Evolutionary conservation across 2,797 vertebrate genomes (phyloP).

Genomic region (Amblyopsis hoosieri): DNA sequence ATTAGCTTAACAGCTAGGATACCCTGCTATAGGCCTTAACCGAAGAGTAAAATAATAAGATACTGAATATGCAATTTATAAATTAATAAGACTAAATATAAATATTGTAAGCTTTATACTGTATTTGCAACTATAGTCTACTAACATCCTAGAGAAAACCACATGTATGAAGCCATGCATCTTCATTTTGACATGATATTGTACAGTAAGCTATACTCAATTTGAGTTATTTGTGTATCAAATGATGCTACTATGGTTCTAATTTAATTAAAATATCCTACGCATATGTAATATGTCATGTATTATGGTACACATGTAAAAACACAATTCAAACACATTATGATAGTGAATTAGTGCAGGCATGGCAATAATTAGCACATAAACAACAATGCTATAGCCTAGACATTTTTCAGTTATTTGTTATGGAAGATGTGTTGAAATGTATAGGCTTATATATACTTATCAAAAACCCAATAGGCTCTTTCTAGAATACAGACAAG

Average conservation of each 20-base stretch:
- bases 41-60: conserved; percentile 28
- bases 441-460: no score
- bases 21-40: conserved; percentile 17
- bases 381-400: conserved; percentile 2
- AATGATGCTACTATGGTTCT: conserved; percentile 27
- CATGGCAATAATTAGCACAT: conserved; percentile 19
- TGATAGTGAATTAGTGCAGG: conserved; percentile 32
- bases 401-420: conserved; percentile 13
- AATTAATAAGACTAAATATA: conserved; percentile 23
- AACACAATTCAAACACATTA: conserved; percentile 37
- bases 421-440: no score
- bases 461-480: neutral
- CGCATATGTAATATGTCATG: conserved; percentile 18
- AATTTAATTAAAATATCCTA: conserved; percentile 11
- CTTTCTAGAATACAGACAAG: conserved; percentile 15
- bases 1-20: neutral
- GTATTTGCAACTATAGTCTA: no score
- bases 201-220: neutral
- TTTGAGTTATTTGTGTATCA: neutral
- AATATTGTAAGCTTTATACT: neutral
- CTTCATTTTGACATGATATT: conserved; percentile 4
- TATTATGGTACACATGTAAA: conserved; percentile 33
- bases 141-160: neutral
- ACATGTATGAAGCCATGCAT: conserved; percentile 17
- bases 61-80: conserved; percentile 30